Percentiles rank a stretch among this genome's conserved stretches.
phyloP scores from a whole-genome alignment of 2,888 invertebrate species.

The Allophyes oxyacanthae region DNA sequence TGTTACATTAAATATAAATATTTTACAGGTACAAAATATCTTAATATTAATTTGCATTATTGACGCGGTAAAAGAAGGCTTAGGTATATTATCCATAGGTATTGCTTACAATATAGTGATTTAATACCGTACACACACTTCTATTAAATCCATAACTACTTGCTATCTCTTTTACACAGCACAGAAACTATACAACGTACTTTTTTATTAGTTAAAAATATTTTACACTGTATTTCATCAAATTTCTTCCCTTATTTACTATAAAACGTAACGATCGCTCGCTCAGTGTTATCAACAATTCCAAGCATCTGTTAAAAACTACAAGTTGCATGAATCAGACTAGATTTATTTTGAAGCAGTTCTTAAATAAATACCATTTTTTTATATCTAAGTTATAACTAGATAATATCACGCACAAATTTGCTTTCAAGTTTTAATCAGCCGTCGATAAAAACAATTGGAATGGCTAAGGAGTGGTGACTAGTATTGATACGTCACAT shows the following conservation, averaged over 20 bases:
- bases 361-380: slow-evolving; percentile 69
- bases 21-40: slow-evolving; percentile 32
- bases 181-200: slow-evolving; percentile 16
- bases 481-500: slow-evolving; percentile 52
- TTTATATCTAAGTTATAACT: slow-evolving; percentile 70
- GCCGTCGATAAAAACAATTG: slow-evolving; percentile 46
- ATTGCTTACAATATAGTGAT: slow-evolving; percentile 22
- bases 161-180: slow-evolving; percentile 16
- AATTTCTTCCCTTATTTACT: slow-evolving; percentile 14
- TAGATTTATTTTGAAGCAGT: slow-evolving; percentile 74
- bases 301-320: slow-evolving; percentile 56
- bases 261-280: slow-evolving; percentile 30
- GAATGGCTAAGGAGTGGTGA: slow-evolving; percentile 58
- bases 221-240: slow-evolving; percentile 19
- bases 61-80: slow-evolving; percentile 15
- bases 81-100: no score
- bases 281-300: slow-evolving; percentile 32
- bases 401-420: slow-evolving; percentile 82
- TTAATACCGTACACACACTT: slow-evolving; percentile 9
- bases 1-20: slow-evolving; percentile 20
- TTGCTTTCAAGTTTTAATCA: slow-evolving; percentile 59
- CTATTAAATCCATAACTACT: slow-evolving; percentile 15
- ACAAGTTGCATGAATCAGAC: slow-evolving; percentile 72
- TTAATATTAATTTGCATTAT: slow-evolving; percentile 13
- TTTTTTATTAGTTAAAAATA: slow-evolving; percentile 19